Evolutionary conservation across 1,140 invertebrate species (phyloP).

Genomic region (Drosophila serrata): DNA sequence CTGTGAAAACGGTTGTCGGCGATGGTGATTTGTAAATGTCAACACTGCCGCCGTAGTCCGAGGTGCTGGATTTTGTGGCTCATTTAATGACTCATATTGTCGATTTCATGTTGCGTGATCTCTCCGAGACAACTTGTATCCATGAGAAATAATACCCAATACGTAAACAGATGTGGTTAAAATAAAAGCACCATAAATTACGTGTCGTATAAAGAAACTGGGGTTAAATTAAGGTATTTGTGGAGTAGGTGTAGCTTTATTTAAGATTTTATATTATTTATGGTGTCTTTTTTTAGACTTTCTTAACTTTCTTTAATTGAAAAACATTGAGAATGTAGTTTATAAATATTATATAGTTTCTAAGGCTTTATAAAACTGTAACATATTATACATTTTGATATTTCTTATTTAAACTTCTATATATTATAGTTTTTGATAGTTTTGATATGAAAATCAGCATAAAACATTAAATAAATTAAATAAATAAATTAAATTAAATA

Average conservation of each 20-base stretch:
- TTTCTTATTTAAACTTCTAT: too few relatives aligned
- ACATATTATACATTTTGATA: too few relatives aligned
- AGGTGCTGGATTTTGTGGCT: slow-evolving; percentile 37
- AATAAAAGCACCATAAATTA: slow-evolving; percentile 14
- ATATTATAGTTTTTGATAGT: too few relatives aligned
- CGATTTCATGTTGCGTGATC: slow-evolving; percentile 81
- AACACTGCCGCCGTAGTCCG: slow-evolving; percentile 56
- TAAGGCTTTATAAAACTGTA: too few relatives aligned
- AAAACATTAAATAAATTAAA: too few relatives aligned
- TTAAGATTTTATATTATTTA: neutral
- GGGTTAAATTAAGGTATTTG: neutral
- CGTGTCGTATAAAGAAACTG: neutral
- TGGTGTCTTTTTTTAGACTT: too few relatives aligned
- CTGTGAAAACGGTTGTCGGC: slow-evolving; percentile 57
- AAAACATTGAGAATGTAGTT: neutral
- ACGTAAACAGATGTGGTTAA: slow-evolving; percentile 27
- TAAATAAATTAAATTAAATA: too few relatives aligned
- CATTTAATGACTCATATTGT: slow-evolving; percentile 73
- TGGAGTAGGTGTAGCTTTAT: neutral
- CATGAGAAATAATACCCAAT: slow-evolving; percentile 10
- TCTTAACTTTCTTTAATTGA: too few relatives aligned
- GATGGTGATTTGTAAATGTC: slow-evolving; percentile 83
- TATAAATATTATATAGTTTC: neutral
- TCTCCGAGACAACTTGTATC: slow-evolving; percentile 60
- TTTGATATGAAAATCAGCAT: too few relatives aligned